Conservation (phyloP, 2,888 invertebrate species). For the Callyntrura guangdongensis region DNA sequence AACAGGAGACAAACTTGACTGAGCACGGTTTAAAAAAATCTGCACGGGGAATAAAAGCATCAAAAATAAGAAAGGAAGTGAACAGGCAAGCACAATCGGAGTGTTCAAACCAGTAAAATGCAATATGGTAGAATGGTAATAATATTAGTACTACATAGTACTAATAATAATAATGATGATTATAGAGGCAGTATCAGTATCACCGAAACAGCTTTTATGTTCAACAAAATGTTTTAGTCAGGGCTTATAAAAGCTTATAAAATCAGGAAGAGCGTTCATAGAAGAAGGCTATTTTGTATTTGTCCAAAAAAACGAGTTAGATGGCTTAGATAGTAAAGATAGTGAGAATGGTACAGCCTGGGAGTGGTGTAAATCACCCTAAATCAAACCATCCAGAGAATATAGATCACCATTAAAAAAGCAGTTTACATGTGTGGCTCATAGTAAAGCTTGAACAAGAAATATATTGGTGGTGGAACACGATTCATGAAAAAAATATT, state of each 20-base stretch:
- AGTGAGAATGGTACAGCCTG: conserved; percentile 38
- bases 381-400: conserved; percentile 77
- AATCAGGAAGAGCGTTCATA: background rate
- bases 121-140: too few species aligned
- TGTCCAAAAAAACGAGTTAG: background rate
- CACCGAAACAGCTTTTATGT: background rate
- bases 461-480: background rate
- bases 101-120: too few species aligned
- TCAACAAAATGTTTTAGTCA: background rate
- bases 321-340: background rate
- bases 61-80: too few species aligned
- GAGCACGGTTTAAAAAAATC: too few species aligned
- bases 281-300: background rate
- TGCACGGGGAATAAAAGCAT: too few species aligned
- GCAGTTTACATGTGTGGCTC: conserved; percentile 77
- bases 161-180: too few species aligned
- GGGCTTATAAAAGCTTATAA: background rate
- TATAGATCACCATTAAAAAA: conserved; percentile 78
- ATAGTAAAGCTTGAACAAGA: conserved; percentile 15
- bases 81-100: too few species aligned
- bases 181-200: too few species aligned
- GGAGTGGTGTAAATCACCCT: conserved; percentile 78
- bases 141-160: too few species aligned
- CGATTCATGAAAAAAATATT: conserved; percentile 75
- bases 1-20: too few species aligned